phyloP scores from a whole-genome alignment of 2,888 invertebrate species.

The Galeopsomyia nigrocyanea region DNA sequence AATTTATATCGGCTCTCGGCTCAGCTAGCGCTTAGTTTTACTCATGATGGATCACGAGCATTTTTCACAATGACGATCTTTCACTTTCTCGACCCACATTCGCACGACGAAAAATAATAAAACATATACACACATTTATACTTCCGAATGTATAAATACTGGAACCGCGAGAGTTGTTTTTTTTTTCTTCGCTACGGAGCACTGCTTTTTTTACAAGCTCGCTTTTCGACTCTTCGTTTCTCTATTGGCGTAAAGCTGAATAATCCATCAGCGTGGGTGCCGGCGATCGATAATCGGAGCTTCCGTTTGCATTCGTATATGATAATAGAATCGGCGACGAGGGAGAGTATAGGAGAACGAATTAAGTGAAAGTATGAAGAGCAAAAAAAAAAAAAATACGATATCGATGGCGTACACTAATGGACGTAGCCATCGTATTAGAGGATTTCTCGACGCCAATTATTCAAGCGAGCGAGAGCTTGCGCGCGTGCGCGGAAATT shows the following conservation, averaged over 20 bases:
- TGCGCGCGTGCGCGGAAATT: not conserved
- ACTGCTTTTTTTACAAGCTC: slow-evolving; percentile 10
- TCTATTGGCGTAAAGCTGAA: slow-evolving; percentile 7
- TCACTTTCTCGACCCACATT: slow-evolving; percentile 14
- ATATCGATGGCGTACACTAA: no score
- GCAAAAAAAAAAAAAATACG: no score
- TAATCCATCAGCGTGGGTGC: slow-evolving; percentile 26
- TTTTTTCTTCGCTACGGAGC: not conserved
- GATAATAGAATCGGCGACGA: no score
- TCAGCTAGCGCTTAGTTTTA: not conserved
- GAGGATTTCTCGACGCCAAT: no score
- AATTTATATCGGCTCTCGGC: no score
- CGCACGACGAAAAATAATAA: not conserved
- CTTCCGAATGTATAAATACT: no score
- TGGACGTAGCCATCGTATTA: no score
- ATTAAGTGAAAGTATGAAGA: no score
- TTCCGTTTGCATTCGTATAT: slow-evolving; percentile 1
- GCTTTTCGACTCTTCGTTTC: not conserved
- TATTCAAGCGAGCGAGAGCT: not conserved
- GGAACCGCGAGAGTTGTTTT: not conserved
- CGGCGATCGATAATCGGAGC: slow-evolving; percentile 16
- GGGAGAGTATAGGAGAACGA: no score
- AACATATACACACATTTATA: no score
- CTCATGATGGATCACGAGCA: slow-evolving; percentile 16
- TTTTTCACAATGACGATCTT: slow-evolving; percentile 6